Evolutionary conservation across 2,113 vertebrate genomes (phyloP), one percentile per base, ranked within the genome.

Genomic region (Toxotes jaculatrix): DNA sequence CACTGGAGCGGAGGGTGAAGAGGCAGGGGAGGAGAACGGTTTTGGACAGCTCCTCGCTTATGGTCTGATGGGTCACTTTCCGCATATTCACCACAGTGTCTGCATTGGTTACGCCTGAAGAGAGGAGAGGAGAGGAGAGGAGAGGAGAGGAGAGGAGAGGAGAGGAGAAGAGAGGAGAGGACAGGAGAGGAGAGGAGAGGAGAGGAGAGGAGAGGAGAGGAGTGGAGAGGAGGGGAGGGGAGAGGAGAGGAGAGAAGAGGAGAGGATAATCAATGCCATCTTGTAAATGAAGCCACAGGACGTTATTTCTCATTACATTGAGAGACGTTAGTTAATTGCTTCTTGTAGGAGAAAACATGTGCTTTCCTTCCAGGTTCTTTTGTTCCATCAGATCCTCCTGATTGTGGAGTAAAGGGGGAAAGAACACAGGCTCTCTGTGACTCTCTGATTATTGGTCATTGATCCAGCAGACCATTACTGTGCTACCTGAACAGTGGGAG

Each of bases 61-160:
- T 77, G 0, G 93, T 78, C 77, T 86, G 94, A 27, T 97, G 95
- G 80, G 96, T 97, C 86, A 96, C 94, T 88, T 96, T 94, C 47
- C 95, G 94, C 95, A 99, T 97, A 84, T 93, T 96, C 88, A 99
- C 96, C 89, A 95, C 92, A 32, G 95, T 94, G 74, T 96, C 96
- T 0, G 89, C 87, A 2, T 89, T 90, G 82, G 89, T 94, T 2
- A 89, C 63, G 62, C 95, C 97, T 97, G 94, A 75, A 5, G 11
- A 63, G 93, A 43, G 45, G n/a, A 53, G 45, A 73, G 47, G 31
- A 59, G 36, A 69, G 53, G 34, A 61, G 11, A 56, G 11, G 36
- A 34, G 27, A 1, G 27, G 27, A 27, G 27, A 1, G 27, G 27
- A 27, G 27, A 27, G 27, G 27, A 27, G 27, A 27, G 27, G 27